A percentile compares a stretch with the other conserved stretches of the same genome.
Conservation (phyloP, 2,888 invertebrate species). For the Miltochrista miniata region DNA sequence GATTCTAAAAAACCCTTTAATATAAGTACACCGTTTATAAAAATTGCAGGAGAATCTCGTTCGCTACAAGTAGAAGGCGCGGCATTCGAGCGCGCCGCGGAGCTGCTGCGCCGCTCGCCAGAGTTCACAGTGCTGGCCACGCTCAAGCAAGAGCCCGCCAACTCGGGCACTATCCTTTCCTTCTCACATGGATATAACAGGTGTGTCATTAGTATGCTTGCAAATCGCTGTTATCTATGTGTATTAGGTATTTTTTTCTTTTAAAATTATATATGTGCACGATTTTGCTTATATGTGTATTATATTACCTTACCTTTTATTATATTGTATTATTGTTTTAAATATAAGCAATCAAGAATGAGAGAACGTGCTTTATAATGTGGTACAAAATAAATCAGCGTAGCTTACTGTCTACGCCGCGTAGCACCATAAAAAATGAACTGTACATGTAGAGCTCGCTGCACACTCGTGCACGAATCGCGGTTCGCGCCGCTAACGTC, state of each 20-base stretch:
- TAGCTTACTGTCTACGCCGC: conserved; percentile 22
- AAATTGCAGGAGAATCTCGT: conserved; percentile 87
- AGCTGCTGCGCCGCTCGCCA: conserved; percentile 87
- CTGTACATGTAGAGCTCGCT: too few species aligned
- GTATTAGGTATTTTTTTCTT: conserved; percentile 14
- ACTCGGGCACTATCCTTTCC: conserved; percentile 92
- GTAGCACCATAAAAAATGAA: conserved; percentile 5
- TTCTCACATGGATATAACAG: conserved; percentile 92
- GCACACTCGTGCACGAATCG: too few species aligned
- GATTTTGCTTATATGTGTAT: conserved; percentile 19
- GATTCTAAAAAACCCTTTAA: too few species aligned
- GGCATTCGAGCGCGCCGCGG: conserved; percentile 87
- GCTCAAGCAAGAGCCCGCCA: conserved; percentile 90
- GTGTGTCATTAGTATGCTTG: conserved; percentile 56
- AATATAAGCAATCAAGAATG: too few species aligned
- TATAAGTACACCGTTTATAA: too few species aligned
- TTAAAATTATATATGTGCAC: conserved; percentile 18
- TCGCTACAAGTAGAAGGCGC: conserved; percentile 88
- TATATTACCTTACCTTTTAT: too few species aligned
- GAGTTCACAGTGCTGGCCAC: conserved; percentile 92
- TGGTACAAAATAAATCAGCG: conserved; percentile 7
- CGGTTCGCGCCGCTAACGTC: too few species aligned
- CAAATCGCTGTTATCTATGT: conserved; percentile 13
- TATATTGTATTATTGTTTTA: too few species aligned
- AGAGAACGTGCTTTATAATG: too few species aligned